These are phyloP conservation scores for Ormyrus labotus DNA, from an alignment of 2,888 invertebrate species.

Conservation along the genomic window DNA sequence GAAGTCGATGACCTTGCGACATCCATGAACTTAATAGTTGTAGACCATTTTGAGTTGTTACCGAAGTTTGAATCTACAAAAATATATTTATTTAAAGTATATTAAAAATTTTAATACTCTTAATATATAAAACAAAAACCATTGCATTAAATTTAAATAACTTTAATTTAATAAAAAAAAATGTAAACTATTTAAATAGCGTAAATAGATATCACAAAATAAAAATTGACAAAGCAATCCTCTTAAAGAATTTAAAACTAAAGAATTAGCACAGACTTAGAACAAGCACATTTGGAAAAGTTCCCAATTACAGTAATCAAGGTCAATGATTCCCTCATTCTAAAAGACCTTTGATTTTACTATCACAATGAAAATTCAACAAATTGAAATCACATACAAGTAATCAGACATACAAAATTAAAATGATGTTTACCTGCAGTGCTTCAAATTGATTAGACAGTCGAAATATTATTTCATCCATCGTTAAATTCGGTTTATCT, in stretches of 20 bases:
- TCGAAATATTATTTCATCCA: constrained; percentile 73
- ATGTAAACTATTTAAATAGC: constrained; percentile 9
- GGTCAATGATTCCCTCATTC: constrained; percentile 45
- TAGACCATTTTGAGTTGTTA: constrained; percentile 67
- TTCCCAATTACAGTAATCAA: constrained; percentile 46
- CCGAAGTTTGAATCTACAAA: constrained; percentile 66
- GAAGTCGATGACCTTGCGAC: constrained; percentile 60
- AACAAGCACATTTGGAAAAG: constrained; percentile 41
- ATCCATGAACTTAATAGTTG: constrained; percentile 64
- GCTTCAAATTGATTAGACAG: constrained; percentile 70
- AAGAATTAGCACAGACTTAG: constrained; percentile 52
- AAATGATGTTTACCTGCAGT: constrained; percentile 67
- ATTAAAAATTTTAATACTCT: background rate
- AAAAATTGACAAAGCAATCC: constrained; percentile 2
- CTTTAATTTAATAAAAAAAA: background rate
- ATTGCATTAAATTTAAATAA: background rate
- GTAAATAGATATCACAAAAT: background rate
- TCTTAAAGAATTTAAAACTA: constrained; percentile 21
- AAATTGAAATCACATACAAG: background rate
- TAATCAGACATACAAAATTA: background rate
- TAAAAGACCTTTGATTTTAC: constrained; percentile 38
- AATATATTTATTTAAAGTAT: constrained; percentile 1
- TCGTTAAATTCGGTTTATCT: constrained; percentile 56
- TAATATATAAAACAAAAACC: background rate
- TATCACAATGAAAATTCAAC: background rate